phyloP scores from a whole-genome alignment of 2,888 invertebrate species.

The Meliscaeva auricollis region DNA sequence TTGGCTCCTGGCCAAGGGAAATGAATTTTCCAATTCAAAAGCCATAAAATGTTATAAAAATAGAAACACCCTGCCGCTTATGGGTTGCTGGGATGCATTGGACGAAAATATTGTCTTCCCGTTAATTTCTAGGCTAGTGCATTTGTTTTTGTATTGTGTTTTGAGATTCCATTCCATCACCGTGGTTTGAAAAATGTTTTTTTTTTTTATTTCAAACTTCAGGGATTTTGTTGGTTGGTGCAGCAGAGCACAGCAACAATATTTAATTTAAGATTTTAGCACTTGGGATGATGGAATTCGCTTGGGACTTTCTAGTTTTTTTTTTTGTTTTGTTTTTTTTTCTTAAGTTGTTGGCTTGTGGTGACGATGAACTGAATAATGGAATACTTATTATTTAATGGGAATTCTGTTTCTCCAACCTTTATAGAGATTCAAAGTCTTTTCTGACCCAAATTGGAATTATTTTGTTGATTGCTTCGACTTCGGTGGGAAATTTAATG shows the following conservation, averaged over 20 bases:
- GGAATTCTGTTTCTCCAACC: slow-evolving; percentile 17
- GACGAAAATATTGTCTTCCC: slow-evolving; percentile 51
- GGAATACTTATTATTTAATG: slow-evolving; percentile 54
- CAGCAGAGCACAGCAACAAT: neutral
- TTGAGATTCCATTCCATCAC: slow-evolving; percentile 42
- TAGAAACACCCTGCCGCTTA: slow-evolving; percentile 48
- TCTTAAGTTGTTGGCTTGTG: too few species aligned
- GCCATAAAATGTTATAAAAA: slow-evolving; percentile 47
- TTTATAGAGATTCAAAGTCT: neutral
- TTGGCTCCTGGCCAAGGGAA: slow-evolving; percentile 66
- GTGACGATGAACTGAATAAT: slow-evolving; percentile 35
- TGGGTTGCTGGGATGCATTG: slow-evolving; percentile 10
- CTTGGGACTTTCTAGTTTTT: slow-evolving; percentile 1
- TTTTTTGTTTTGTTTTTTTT: neutral
- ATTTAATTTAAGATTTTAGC: slow-evolving; percentile 59
- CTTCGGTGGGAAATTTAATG: neutral
- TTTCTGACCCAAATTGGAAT: slow-evolving; percentile 14
- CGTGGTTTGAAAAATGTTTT: too few species aligned
- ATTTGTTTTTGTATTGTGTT: slow-evolving; percentile 41
- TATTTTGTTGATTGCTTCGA: slow-evolving; percentile 21
- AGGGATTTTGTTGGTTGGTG: neutral
- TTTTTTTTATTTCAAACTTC: slow-evolving; percentile 14
- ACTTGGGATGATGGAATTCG: slow-evolving; percentile 35
- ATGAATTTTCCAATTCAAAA: slow-evolving; percentile 59
- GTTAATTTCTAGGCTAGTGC: slow-evolving; percentile 58